phyloP scores from a whole-genome alignment of 2,888 invertebrate genomes.

The Anodontia alba region DNA sequence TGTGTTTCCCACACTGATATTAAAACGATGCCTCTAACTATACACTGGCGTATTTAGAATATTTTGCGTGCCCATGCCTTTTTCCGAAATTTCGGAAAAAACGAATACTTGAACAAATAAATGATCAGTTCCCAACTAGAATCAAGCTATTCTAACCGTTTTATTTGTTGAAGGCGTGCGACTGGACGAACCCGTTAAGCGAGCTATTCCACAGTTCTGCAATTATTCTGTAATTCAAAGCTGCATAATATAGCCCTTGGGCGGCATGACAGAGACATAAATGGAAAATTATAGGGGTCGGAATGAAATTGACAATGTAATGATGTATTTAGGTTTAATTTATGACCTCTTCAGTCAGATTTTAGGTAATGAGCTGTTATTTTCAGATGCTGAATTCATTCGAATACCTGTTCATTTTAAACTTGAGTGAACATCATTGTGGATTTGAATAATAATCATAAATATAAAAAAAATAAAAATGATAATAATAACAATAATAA shows the following conservation, averaged over 20 bases:
- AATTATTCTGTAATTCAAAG: conserved; percentile 12
- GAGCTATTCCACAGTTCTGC: neutral
- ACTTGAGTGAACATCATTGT: neutral
- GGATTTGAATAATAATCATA: too few relatives aligned
- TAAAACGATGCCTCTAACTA: too few relatives aligned
- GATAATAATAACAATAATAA: too few relatives aligned
- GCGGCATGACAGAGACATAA: neutral
- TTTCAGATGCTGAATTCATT: neutral
- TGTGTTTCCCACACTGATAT: too few relatives aligned
- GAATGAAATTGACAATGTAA: conserved; percentile 11
- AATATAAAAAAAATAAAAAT: too few relatives aligned
- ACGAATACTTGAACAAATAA: too few relatives aligned
- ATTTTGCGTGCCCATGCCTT: too few relatives aligned
- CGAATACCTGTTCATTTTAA: neutral
- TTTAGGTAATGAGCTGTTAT: neutral
- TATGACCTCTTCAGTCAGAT: neutral
- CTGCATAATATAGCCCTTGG: neutral
- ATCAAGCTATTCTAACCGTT: neutral
- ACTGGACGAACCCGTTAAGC: neutral
- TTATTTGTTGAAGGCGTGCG: conserved; percentile 10
- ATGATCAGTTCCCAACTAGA: neutral
- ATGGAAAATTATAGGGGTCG: conserved; percentile 19
- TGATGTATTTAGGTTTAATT: neutral
- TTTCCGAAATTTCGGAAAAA: too few relatives aligned
- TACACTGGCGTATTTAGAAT: too few relatives aligned